Evolutionary conservation across 2,888 invertebrate genomes (phyloP).

Genomic region (Nomada ruficornis): DNA sequence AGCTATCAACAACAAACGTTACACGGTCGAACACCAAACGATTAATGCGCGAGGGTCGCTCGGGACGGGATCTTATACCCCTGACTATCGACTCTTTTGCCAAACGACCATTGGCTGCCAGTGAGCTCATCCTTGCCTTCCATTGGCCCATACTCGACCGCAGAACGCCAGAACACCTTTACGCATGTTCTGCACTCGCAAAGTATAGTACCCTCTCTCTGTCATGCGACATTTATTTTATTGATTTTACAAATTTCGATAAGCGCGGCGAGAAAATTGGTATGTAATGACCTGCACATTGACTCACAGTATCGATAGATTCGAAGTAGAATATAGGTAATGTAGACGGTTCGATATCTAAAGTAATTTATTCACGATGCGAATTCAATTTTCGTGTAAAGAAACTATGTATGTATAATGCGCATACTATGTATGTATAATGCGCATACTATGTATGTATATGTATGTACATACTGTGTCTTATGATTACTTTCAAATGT

Average conservation of each 20-base stretch:
- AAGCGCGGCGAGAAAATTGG: conserved; percentile 34
- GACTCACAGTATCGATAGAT: conserved; percentile 35
- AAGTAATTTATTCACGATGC: conserved; percentile 19
- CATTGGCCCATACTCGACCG: conserved; percentile 56
- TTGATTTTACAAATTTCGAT: conserved; percentile 59
- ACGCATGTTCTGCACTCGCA: conserved; percentile 46
- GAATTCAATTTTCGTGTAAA: not conserved
- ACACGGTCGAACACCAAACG: conserved; percentile 49
- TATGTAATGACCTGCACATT: conserved; percentile 38
- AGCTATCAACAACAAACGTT: conserved; percentile 54
- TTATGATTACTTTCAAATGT: not conserved
- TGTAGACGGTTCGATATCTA: too few species aligned
- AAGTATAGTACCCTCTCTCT: conserved; percentile 52
- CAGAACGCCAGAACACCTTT: conserved; percentile 53
- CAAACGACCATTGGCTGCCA: conserved; percentile 45
- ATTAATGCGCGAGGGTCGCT: conserved; percentile 65
- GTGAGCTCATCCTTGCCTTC: conserved; percentile 39
- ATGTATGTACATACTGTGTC: not conserved
- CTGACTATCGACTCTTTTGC: conserved; percentile 49
- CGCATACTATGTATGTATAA: not conserved
- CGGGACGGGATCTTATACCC: conserved; percentile 49
- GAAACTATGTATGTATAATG: not conserved
- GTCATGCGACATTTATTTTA: conserved; percentile 63
- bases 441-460: not conserved
- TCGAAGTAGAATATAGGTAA: not conserved